Base-by-base conservation (phyloP, 1,140 invertebrate genomes). In the Araneus ventricosus region DNA sequence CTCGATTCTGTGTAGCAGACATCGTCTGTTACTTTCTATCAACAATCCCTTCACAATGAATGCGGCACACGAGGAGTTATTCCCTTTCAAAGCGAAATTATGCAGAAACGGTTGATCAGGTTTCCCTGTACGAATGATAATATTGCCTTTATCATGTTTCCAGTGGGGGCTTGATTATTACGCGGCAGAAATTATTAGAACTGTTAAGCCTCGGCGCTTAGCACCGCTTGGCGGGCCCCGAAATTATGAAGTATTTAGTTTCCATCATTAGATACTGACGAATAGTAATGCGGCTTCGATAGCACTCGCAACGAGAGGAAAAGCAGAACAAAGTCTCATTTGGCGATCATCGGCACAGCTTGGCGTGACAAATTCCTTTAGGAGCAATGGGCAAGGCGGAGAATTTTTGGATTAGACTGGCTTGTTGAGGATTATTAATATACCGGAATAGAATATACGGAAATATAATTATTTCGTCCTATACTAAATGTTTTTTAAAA, bases 171-270 rank as follows among this genome's bases (percentile, higher is more conserved):
- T 34, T 75, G 70, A 75, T 75, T 75, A 75, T 75, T 75, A 37
- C 70, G 30, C 70, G 70, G 30, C 30, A 75, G 70, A 75, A 75
- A 75, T 75, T 75, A 75, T 75, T 75, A 17, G 34, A 75, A 75
- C 30, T 75, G 70, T 75, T 63, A 63, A 61, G 59, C 24, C 59
- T 8, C 59, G 24, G 24, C 67, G 67, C 67, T 75, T 75, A 75
- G 67, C 27, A 75, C 30, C 27, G 67, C 30, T 75, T 75, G 27
- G 67, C 10, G 8, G 7, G 3, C 63, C n/a, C 4, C 30, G 27
- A 17, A 34, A 75, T 75, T 75, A 75, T 75, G 27, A 75, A 75
- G 67, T 75, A 75, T 75, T 75, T 75, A 75, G 67, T 75, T 75
- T 75, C 67, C 67, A 34, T 75, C 67, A 75, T 75, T 75, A 75